Conservation (phyloP, 2,797 vertebrate genomes). For the Sternarchorhynchus goeldii region DNA sequence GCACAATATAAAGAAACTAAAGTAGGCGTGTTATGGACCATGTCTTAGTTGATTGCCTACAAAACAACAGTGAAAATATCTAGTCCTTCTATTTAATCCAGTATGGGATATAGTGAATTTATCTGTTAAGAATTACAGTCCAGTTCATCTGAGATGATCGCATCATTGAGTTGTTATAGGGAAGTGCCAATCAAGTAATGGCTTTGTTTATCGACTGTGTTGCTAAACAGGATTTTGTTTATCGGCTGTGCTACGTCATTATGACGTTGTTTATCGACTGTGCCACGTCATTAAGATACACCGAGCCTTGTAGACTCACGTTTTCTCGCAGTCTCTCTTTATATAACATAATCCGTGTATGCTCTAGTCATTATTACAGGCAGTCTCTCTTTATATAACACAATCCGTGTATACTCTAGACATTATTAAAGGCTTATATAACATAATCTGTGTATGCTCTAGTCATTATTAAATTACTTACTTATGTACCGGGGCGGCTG, state of each 20-base stretch:
- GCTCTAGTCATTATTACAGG: not conserved
- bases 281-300: not conserved
- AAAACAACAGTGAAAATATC: not conserved
- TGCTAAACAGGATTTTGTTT: not conserved
- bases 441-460: too few relatives aligned
- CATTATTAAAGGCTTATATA: not conserved
- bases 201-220: not conserved
- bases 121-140: conserved; percentile 16
- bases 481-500: too few relatives aligned
- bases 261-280: not conserved
- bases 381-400: not conserved
- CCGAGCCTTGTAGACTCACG: conserved; percentile 1
- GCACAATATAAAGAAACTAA: conserved; percentile 7
- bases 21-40: not conserved
- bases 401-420: not conserved
- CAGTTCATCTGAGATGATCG: conserved; percentile 9
- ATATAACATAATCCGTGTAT: not conserved
- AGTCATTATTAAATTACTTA: too few relatives aligned
- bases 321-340: not conserved
- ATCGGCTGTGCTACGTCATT: not conserved
- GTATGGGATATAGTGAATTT: not conserved
- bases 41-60: too few relatives aligned
- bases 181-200: not conserved
- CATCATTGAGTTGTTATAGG: conserved; percentile 30
- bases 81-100: not conserved